These are phyloP conservation scores for Sebastes glaucus DNA, from an alignment of 2,797 vertebrate species.

Conservation along the genomic window DNA sequence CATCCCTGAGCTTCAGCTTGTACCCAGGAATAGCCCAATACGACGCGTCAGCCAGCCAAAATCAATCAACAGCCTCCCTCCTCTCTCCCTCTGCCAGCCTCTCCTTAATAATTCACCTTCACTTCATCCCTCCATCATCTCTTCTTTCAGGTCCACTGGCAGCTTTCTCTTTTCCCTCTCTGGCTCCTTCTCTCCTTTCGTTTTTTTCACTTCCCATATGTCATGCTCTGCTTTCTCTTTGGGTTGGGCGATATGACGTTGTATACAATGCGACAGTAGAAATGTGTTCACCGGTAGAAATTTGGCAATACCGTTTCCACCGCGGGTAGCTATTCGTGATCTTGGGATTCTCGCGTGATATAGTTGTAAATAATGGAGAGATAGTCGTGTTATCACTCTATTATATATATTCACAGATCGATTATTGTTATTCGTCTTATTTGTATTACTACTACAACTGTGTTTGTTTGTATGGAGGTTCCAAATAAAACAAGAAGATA, in stretches of 20 bases:
- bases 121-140: conserved; percentile 33
- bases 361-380: too few relatives aligned
- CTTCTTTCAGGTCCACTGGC: conserved; percentile 36
- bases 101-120: conserved; percentile 69
- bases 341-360: too few relatives aligned
- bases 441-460: too few relatives aligned
- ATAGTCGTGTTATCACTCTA: too few relatives aligned
- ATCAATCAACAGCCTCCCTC: conserved; percentile 65
- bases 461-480: too few relatives aligned
- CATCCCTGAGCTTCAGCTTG: conserved; percentile 20
- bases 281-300: not conserved
- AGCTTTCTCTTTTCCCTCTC: conserved; percentile 8
- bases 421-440: too few relatives aligned
- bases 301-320: too few relatives aligned
- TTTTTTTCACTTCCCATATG: not conserved
- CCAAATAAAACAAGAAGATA: too few relatives aligned
- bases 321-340: too few relatives aligned
- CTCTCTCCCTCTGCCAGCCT: conserved; percentile 9
- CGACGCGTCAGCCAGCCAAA: conserved; percentile 20
- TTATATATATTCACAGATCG: too few relatives aligned
- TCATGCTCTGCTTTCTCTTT: conserved; percentile 3
- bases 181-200: not conserved
- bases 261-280: not conserved
- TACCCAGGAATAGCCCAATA: conserved; percentile 53
- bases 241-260: not conserved